These are phyloP conservation scores for Cotesia typhae DNA, from an alignment of 1,140 invertebrate species.

Conservation along the genomic window DNA sequence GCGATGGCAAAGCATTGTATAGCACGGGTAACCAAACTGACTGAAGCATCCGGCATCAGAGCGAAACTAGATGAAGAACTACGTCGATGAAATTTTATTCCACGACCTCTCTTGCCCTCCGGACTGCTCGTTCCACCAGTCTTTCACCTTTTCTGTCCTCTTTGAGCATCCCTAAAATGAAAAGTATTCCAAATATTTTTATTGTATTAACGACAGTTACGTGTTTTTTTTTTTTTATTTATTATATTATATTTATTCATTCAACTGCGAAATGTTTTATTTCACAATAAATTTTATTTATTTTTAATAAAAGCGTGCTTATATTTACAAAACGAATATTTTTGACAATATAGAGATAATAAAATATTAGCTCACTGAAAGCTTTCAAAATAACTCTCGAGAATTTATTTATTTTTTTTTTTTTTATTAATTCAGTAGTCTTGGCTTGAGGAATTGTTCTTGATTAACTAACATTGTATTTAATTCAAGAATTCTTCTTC, in stretches of 20 bases:
- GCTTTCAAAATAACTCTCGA: too few species aligned
- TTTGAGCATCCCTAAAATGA: conserved; percentile 51
- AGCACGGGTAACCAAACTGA: conserved; percentile 16
- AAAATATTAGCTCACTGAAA: too few species aligned
- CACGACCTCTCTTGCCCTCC: conserved; percentile 50
- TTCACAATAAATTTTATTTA: too few species aligned
- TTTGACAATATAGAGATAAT: too few species aligned
- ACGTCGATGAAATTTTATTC: conserved; percentile 53
- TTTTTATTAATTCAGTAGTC: too few species aligned
- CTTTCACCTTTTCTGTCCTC: conserved; percentile 42
- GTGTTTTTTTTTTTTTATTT: not conserved
- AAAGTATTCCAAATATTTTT: not conserved
- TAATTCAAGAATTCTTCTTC: too few species aligned
- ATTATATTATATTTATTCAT: not conserved
- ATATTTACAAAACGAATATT: too few species aligned
- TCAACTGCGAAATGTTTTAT: too few species aligned
- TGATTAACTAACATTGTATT: too few species aligned
- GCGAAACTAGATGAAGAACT: conserved; percentile 35
- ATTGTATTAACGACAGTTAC: not conserved
- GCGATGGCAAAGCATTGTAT: conserved; percentile 57
- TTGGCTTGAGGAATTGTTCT: too few species aligned
- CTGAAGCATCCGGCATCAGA: conserved; percentile 41
- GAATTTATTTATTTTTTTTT: too few species aligned
- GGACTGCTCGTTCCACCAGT: conserved; percentile 39
- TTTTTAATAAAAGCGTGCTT: too few species aligned